A percentile compares a stretch with the other conserved stretches of the same genome.
Conservation (phyloP, 2,888 invertebrate species). For the Tanypteryx hageni region DNA sequence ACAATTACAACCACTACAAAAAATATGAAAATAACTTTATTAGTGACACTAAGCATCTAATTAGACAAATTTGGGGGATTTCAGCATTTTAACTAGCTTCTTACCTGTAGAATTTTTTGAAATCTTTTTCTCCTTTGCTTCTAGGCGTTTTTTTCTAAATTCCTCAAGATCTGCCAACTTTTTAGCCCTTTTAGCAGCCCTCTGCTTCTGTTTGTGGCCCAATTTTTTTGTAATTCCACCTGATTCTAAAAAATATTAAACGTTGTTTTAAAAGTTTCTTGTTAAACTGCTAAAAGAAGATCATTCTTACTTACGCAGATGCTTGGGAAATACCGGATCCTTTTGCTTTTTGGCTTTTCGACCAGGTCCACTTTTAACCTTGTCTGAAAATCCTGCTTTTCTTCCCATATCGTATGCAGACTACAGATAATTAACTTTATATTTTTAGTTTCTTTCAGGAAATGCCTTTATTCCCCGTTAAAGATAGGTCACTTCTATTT, state of each 20-base stretch:
- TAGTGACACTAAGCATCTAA: too few relatives aligned
- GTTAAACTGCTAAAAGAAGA: neutral
- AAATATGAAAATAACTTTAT: too few relatives aligned
- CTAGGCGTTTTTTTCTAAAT: neutral
- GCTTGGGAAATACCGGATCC: slow-evolving; percentile 84
- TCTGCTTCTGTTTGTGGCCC: slow-evolving; percentile 84
- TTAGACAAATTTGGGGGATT: neutral
- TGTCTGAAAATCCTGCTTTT: slow-evolving; percentile 86
- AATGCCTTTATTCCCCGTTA: too few relatives aligned
- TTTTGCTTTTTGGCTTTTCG: slow-evolving; percentile 92
- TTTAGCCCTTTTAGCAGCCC: slow-evolving; percentile 79
- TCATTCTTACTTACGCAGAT: slow-evolving; percentile 71
- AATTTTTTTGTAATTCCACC: slow-evolving; percentile 78
- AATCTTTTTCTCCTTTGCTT: neutral
- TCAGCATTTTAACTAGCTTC: too few relatives aligned
- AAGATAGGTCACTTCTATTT: too few relatives aligned
- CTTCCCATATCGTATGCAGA: slow-evolving; percentile 83
- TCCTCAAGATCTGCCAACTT: neutral
- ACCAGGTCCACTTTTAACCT: slow-evolving; percentile 89
- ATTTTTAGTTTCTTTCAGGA: too few relatives aligned
- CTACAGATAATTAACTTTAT: too few relatives aligned
- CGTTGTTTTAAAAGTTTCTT: slow-evolving; percentile 43
- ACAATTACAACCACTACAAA: too few relatives aligned
- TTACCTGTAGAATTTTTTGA: slow-evolving; percentile 64
- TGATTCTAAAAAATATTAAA: slow-evolving; percentile 73